Base-by-base conservation (phyloP, 2,888 invertebrate genomes). In the Linyphia triangularis region DNA sequence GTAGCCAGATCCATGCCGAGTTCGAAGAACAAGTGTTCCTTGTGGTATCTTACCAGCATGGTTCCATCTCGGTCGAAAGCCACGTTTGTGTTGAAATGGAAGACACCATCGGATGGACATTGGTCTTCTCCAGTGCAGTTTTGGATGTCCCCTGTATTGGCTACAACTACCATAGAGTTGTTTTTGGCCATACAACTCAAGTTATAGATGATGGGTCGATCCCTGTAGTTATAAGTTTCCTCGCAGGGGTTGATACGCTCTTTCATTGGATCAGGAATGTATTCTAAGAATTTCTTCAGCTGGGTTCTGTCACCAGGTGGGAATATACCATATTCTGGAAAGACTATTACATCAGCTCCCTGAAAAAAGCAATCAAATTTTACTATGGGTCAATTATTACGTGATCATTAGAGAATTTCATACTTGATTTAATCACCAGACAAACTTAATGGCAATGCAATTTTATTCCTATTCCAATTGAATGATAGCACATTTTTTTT, bases 11-110 rank as follows among this genome's bases (percentile, higher is more conserved):
- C 91, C 84, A 92, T 92, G 33, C 91, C 90, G 1, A 78, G 65
- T 85, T 92, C 92, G 65, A 77, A 90, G 78, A 90, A 92, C 1
- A 92, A 89, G 57, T 92, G 91, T 65, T 90, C 90, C 85, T 92
- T 93, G 90, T 92, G 92, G 85, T 93, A 96, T 94, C 95, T 95
- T 10, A 96, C 95, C 13, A 96, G 93, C 19, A 97, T 93, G 0
- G 93, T 93, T 0, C 97, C 97, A 16, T 93, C 93, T 81, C 96
- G 94, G 92, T 96, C 95, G 90, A 96, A 95, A 0, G 95, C 96
- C 0, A 97, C 95, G 91, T 97, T 95, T 0, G 96, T 96, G 91
- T 97, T 97, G 26, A 70, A 86, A 26, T 83, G 86, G 22, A 67
- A 83, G 3, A 24, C 72, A 4, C 78, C 90, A 57, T 93, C 93